Evolutionary conservation across 2,797 vertebrate species (phyloP), one percentile per base, ranked within the genome.

Genomic region (Pitangus sulphuratus): DNA sequence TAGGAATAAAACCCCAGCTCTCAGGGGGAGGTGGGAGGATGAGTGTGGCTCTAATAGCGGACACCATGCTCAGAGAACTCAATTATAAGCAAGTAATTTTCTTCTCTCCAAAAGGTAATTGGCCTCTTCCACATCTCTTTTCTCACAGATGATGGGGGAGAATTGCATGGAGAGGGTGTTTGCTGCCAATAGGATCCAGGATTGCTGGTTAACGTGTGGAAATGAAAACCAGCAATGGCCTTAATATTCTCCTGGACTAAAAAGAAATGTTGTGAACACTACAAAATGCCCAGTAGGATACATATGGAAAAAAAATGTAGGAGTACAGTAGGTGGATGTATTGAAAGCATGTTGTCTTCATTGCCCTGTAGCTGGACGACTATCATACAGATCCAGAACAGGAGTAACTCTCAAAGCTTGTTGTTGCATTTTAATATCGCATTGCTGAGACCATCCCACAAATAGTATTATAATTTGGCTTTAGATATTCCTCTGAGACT

Each of bases 61-160:
- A 91, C 93, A 93, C 83, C 57, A 89, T 84, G 84, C 84, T 85
- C 70, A 1, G 89, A 90, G 94, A 97, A 91, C 89, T 89, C 94
- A 95, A 94, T 92, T 91, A 82, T 91, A 88, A 96, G 93, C 84
- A 87, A 96, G 94, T 96, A 96, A 96, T 89, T 95, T 97, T 92
- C 94, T 92, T 92, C 90, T 93, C 64, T 91, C 75, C 87, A 84
- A 90, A 82, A 91, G 89, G 95, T 96, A 97, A 95, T 95, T 91
- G 83, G 90, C 84, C 82, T 87, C 68, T 95, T 95, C 95, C 89
- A 96, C 94, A 88, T 95, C 87, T 93, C 92, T 95, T 89, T 97
- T 96, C 87, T 97, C 42, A 4, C 80, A 77, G 85, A 94, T 94
- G 89, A 90, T 93, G 95, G 91, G 91, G 93, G 88, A 95, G 87